Percentiles rank a stretch among this genome's conserved stretches.
These are phyloP conservation scores for Scartelaos histophorus DNA, from an alignment of 2,113 vertebrate genomes.

Conservation along the genomic window DNA sequence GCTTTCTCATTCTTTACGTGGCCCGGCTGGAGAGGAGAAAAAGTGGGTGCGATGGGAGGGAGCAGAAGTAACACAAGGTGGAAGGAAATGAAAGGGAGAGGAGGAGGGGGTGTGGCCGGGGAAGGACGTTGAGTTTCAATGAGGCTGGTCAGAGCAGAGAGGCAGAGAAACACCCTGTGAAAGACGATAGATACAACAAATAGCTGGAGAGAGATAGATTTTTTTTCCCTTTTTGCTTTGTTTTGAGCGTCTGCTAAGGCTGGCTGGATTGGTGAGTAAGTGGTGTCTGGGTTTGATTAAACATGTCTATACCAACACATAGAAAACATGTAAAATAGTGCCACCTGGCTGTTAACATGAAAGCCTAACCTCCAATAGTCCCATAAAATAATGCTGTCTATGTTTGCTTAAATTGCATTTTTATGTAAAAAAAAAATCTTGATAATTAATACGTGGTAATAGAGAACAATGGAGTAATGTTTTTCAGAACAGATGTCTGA, in stretches of 20 bases:
- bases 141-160: constrained; percentile 12
- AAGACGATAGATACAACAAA: constrained; percentile 38
- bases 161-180: constrained; percentile 10
- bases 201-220: constrained; percentile 13
- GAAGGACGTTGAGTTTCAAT: constrained; percentile 25
- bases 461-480: not conserved
- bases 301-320: constrained; percentile 40
- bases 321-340: constrained; percentile 54
- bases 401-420: not conserved
- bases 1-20: not conserved
- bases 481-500: not conserved
- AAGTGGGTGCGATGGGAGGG: constrained; percentile 54
- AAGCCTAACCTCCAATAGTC: not conserved
- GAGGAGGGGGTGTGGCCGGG: constrained; percentile 40
- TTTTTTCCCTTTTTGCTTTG: constrained; percentile 6
- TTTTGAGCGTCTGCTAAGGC: constrained; percentile 42
- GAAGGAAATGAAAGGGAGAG: constrained; percentile 42
- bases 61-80: constrained; percentile 23
- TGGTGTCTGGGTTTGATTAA: constrained; percentile 44
- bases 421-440: not conserved
- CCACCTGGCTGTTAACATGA: constrained; percentile 72
- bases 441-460: not conserved
- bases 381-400: not conserved
- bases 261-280: constrained; percentile 62
- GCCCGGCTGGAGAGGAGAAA: not conserved